A percentile compares a stretch with the other conserved stretches of the same genome.
Conservation (phyloP, 2,888 invertebrate species). For the Caenorhabditis sp. region DNA sequence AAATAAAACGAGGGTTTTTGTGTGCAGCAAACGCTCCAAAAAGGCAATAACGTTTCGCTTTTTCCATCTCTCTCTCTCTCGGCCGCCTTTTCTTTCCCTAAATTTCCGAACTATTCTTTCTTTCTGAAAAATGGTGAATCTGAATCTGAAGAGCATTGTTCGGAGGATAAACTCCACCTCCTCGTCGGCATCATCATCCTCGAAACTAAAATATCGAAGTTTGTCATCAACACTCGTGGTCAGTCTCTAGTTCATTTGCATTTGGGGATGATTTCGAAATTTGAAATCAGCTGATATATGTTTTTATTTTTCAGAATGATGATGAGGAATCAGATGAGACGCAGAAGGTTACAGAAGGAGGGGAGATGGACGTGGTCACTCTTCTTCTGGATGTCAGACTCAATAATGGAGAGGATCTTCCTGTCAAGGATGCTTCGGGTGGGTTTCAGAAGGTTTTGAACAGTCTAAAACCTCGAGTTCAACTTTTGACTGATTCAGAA, state of each 20-base stretch:
- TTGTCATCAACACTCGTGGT: conserved; percentile 54
- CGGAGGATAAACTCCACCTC: conserved; percentile 45
- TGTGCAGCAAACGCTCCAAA: not conserved
- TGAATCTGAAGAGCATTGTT: conserved; percentile 52
- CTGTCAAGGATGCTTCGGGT: conserved; percentile 80
- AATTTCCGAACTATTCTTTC: too few species aligned
- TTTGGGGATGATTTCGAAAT: not conserved
- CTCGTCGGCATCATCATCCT: conserved; percentile 30
- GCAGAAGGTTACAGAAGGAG: conserved; percentile 30
- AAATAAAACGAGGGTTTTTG: conserved; percentile 56
- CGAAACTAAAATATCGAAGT: conserved; percentile 50
- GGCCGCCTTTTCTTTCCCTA: not conserved
- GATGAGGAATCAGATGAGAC: conserved; percentile 43
- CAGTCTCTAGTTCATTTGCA: conserved; percentile 10
- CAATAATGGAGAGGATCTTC: conserved; percentile 81
- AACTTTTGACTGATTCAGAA: too few species aligned
- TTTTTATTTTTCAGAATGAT: conserved; percentile 26
- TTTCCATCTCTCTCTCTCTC: not conserved
- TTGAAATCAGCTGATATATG: not conserved
- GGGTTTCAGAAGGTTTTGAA: too few species aligned
- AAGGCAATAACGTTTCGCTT: conserved; percentile 44
- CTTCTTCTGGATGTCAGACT: conserved; percentile 79
- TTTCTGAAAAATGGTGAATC: conserved; percentile 47
- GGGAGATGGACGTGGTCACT: conserved; percentile 71
- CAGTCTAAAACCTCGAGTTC: too few species aligned